Conservation (phyloP, 2,888 invertebrate genomes). For the Teleogryllus oceanicus region DNA sequence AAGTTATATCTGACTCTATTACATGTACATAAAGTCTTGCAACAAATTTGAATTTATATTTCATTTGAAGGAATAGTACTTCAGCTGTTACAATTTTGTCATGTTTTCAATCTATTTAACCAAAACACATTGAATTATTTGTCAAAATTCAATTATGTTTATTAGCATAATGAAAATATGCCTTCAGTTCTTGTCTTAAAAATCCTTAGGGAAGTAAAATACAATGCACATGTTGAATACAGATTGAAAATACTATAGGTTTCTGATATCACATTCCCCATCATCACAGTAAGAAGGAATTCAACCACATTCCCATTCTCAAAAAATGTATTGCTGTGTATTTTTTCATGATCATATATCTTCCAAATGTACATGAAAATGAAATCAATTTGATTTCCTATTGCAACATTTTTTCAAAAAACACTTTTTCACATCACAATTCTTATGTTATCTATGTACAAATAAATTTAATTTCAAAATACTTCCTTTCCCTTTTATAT, state of each 20-base stretch:
- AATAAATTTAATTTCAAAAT: background rate
- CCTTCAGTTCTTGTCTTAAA: too few species aligned
- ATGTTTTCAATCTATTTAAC: too few species aligned
- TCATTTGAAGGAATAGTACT: too few species aligned
- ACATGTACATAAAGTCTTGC: background rate
- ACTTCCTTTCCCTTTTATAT: too few species aligned
- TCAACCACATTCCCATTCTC: background rate
- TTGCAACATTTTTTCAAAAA: slow-evolving; percentile 5
- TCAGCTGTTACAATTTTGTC: too few species aligned
- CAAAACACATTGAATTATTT: too few species aligned
- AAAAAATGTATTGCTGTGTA: background rate
- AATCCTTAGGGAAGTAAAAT: too few species aligned
- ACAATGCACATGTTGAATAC: background rate
- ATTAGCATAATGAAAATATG: too few species aligned
- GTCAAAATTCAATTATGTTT: too few species aligned
- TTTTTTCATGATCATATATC: background rate
- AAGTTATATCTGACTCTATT: background rate
- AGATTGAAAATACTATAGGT: background rate
- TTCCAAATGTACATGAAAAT: background rate
- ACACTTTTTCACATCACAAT: background rate
- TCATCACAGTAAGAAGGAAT: background rate
- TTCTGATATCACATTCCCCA: background rate
- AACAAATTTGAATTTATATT: background rate
- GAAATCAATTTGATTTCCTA: background rate
- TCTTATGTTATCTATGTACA: background rate